These are phyloP conservation scores for Rhamnusium bicolor DNA, from an alignment of 2,888 invertebrate species.

Conservation along the genomic window DNA sequence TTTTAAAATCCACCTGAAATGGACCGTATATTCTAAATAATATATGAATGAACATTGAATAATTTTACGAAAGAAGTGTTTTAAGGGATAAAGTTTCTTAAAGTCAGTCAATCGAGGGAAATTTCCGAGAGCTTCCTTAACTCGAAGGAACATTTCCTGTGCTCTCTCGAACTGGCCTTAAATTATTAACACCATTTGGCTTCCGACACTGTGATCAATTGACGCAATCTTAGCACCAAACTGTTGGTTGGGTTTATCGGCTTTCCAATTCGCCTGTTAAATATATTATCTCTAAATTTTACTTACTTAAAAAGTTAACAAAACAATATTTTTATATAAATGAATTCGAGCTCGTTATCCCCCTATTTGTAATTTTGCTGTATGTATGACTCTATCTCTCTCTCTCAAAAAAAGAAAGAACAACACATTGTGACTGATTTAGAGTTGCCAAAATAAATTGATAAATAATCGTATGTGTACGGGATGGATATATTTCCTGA, in stretches of 20 bases:
- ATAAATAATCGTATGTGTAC: too few relatives aligned
- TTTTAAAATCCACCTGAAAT: constrained; percentile 29
- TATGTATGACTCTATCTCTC: too few relatives aligned
- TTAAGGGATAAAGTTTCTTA: constrained; percentile 38
- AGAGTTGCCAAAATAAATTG: too few relatives aligned
- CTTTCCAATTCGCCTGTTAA: constrained; percentile 28
- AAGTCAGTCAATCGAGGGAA: constrained; percentile 44
- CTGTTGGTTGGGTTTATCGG: constrained; percentile 42
- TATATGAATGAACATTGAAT: constrained; percentile 40
- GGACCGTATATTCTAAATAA: constrained; percentile 34
- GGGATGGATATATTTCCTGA: too few relatives aligned
- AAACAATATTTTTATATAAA: too few relatives aligned
- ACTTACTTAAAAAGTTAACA: neutral
- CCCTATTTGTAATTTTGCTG: too few relatives aligned
- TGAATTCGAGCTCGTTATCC: too few relatives aligned
- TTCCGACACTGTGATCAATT: constrained; percentile 54
- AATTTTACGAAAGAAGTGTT: constrained; percentile 35
- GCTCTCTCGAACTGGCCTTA: constrained; percentile 37
- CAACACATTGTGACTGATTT: too few relatives aligned
- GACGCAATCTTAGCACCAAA: constrained; percentile 52
- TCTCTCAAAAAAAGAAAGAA: too few relatives aligned
- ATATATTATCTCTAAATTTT: constrained; percentile 24
- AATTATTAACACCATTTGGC: constrained; percentile 54
- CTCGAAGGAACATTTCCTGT: constrained; percentile 45
- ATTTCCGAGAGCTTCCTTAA: constrained; percentile 49